Conservation (phyloP, 1,140 invertebrate species). For the Halictus rubicundus region DNA sequence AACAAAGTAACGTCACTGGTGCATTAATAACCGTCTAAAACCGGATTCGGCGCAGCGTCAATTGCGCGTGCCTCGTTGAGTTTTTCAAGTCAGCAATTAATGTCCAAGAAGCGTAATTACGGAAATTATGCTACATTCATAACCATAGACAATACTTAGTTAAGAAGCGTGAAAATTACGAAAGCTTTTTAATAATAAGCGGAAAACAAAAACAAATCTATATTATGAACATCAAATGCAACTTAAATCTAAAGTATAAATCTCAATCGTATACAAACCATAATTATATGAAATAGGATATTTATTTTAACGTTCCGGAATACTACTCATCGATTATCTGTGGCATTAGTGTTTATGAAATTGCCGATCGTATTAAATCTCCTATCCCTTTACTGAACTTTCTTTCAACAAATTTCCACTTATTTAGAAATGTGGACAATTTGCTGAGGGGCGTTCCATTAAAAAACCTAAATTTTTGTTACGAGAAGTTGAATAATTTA, state of each 20-base stretch:
- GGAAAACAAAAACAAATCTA: conserved; percentile 3
- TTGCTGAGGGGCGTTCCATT: too few species aligned
- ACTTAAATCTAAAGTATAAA: background rate
- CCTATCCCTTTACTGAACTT: too few species aligned
- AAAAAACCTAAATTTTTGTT: too few species aligned
- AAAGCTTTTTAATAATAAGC: conserved; percentile 34
- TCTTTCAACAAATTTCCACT: too few species aligned
- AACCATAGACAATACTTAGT: conserved; percentile 17
- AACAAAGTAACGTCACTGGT: conserved; percentile 9
- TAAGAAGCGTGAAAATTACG: conserved; percentile 37
- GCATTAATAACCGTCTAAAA: conserved; percentile 19
- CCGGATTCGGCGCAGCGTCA: background rate
- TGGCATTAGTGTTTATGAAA: too few species aligned
- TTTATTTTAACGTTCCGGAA: background rate
- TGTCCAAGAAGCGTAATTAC: conserved; percentile 29
- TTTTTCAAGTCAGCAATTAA: conserved; percentile 17
- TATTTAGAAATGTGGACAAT: too few species aligned
- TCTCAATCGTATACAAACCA: too few species aligned
- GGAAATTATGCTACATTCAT: conserved; percentile 17
- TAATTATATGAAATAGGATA: too few species aligned
- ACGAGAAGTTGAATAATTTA: too few species aligned
- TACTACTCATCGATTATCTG: background rate
- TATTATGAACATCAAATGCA: background rate
- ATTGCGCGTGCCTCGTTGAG: background rate
- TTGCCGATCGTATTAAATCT: too few species aligned